Conservation (phyloP, 1,140 invertebrate species). For the Halictus rubicundus region DNA sequence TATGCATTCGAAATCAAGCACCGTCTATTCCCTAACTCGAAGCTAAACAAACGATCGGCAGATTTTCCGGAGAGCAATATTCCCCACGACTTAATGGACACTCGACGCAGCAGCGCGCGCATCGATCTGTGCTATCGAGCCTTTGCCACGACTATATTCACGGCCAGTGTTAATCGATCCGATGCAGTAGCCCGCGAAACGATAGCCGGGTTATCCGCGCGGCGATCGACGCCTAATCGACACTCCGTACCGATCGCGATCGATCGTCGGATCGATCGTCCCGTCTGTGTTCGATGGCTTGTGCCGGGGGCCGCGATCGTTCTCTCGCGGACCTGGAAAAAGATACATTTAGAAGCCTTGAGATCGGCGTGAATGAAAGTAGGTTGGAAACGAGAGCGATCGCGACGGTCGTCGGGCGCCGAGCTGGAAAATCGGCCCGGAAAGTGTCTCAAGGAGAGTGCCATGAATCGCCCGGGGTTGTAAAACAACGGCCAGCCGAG, state of each 20-base stretch:
- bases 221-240: neutral
- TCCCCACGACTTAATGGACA: neutral
- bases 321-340: constrained; percentile 31
- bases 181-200: constrained; percentile 2
- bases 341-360: constrained; percentile 37
- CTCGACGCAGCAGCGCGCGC: neutral
- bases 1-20: neutral
- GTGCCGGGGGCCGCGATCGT: neutral
- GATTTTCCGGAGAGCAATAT: constrained; percentile 5
- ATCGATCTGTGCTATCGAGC: constrained; percentile 3
- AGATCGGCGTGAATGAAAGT: constrained; percentile 48
- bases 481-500: constrained; percentile 6
- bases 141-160: neutral
- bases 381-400: constrained; percentile 41
- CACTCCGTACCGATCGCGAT: constrained; percentile 2
- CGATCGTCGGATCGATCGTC: neutral
- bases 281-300: too few relatives aligned
- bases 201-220: neutral
- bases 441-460: constrained; percentile 61
- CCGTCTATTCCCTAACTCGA: neutral
- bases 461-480: constrained; percentile 41
- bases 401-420: constrained; percentile 37
- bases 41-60: neutral
- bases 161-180: constrained; percentile 24
- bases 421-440: constrained; percentile 55